These are phyloP conservation scores for Aplysina aerophoba DNA, from an alignment of 37 sponge, comb jelly and placozoan species.

Conservation along the genomic window DNA sequence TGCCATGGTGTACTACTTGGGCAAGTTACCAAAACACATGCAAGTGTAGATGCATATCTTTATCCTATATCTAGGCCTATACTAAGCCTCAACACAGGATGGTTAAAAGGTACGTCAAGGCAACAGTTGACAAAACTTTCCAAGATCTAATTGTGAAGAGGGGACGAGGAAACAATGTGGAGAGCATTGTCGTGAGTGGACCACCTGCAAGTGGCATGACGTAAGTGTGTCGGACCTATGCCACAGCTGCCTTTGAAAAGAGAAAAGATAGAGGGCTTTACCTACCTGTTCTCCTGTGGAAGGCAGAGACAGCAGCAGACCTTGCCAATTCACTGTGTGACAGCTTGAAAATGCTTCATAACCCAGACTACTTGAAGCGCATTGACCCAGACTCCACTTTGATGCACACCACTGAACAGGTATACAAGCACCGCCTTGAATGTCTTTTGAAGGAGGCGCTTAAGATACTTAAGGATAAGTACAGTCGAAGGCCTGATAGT, in stretches of 20 bases:
- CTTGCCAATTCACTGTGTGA: neutral
- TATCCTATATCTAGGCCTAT: too few relatives aligned
- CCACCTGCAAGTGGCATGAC: constrained; percentile 19
- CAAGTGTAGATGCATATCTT: too few relatives aligned
- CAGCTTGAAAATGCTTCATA: neutral
- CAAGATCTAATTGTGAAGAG: too few relatives aligned
- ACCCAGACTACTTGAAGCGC: too few relatives aligned
- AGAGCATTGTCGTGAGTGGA: neutral
- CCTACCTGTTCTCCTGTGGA: constrained; percentile 11
- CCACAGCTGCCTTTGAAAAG: neutral
- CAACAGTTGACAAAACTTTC: too few relatives aligned
- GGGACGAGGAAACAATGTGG: neutral
- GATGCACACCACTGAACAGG: too few relatives aligned
- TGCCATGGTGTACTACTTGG: too few relatives aligned
- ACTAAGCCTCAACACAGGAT: too few relatives aligned
- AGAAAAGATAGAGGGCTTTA: neutral
- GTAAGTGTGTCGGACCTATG: neutral
- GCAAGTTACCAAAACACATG: too few relatives aligned
- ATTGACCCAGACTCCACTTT: too few relatives aligned
- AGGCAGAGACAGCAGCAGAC: neutral
- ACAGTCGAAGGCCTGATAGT: neutral
- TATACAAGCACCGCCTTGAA: too few relatives aligned
- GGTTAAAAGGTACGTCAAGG: too few relatives aligned
- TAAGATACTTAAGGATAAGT: neutral
- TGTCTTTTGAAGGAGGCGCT: neutral